phyloP scores from a whole-genome alignment of 2,113 vertebrate genomes.

The Copsychus sechellarum region DNA sequence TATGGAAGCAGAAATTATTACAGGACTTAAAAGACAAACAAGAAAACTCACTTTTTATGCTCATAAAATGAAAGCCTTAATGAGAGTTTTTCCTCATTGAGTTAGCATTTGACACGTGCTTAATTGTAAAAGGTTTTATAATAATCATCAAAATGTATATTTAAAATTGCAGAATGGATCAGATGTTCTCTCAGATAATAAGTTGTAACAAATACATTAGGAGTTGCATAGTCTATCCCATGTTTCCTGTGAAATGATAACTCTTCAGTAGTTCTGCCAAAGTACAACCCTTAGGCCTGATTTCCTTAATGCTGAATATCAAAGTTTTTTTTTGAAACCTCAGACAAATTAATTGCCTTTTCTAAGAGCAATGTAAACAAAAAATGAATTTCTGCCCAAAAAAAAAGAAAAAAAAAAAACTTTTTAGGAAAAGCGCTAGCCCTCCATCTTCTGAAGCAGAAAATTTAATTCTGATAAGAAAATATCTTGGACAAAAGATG shows the following conservation, averaged over 20 bases:
- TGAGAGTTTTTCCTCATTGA: background rate
- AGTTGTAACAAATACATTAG: background rate
- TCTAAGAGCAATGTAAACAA: background rate
- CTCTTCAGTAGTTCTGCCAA: background rate
- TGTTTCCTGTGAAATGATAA: background rate
- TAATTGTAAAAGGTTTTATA: background rate
- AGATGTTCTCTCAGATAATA: background rate
- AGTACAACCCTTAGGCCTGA: background rate
- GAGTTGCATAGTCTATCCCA: background rate
- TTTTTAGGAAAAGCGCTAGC: background rate
- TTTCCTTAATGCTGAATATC: background rate
- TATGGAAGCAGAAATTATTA: background rate
- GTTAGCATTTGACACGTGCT: background rate
- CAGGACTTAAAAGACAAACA: background rate
- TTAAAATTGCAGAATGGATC: background rate
- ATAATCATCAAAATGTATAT: background rate
- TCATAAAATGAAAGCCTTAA: background rate
- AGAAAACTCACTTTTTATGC: background rate
- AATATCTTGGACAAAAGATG: background rate
- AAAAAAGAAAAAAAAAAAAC: accelerated
- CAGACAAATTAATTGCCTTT: background rate
- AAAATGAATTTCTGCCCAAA: background rate
- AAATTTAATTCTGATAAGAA: background rate
- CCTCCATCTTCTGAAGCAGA: background rate
- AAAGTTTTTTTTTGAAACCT: background rate